Base-by-base conservation (phyloP, 2,113 vertebrate genomes). In the Phycodurus eques region DNA sequence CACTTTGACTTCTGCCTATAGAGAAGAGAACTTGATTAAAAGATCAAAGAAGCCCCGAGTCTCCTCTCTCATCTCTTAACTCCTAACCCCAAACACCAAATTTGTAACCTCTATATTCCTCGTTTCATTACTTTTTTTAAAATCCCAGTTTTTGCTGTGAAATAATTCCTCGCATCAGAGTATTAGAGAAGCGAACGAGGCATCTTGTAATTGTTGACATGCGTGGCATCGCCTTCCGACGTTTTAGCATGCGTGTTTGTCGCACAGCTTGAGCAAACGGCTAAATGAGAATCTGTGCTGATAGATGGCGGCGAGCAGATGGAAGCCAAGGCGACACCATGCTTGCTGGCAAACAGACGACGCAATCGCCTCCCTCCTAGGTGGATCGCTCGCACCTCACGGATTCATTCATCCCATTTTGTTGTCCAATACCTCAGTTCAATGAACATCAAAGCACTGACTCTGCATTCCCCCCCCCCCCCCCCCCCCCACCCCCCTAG, bases 231-330 rank as follows among this genome's bases (percentile, higher is more conserved):
- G 13, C 22, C 56, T 59, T 6, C 8, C 56, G 22, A 59, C 56
- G 56, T 59, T 8, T 59, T 33, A 59, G 56, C 27, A 27, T 7
- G 15, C n/a, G n/a, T 56, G 44, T 46, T 46, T 56, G 53, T n/a
- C 53, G 8, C 53, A 56, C 59, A 35, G 59, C 59, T 35, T 35
- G 31, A 61, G 27, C 59, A 35, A 61, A 61, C 59, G 5, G 31
- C 59, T 35, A 61, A 61, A 61, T 14, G 59, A 31, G 22, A 59
- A 59, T 31, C 56, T 33, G 56, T 5, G 56, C 56, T 59, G 27
- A 19, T 61, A 61, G 31, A 61, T 61, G 31, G 59, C 31, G 56
- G 59, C 59, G 31, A 61, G 59, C 59, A 61, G 59, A 61, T 35
- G 59, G 59, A 60, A 60, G 59, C 59, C 7, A 14, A 35, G 14